phyloP scores from a whole-genome alignment of 2,888 invertebrate species.

The Leucozona laternaria region DNA sequence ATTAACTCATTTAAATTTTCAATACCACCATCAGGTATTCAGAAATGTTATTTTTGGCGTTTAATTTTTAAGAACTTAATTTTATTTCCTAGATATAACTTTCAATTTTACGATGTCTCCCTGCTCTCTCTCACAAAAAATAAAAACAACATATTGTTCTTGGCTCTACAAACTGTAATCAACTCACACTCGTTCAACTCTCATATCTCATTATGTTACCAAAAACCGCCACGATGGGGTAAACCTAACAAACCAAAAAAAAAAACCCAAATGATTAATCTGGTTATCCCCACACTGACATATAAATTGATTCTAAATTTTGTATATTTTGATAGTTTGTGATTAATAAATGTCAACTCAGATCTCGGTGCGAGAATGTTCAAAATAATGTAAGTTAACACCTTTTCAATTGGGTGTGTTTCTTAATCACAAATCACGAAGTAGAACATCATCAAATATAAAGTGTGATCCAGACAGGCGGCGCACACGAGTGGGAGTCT shows the following conservation, averaged over 20 bases:
- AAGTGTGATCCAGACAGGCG: conserved; percentile 48
- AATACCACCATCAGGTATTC: no score
- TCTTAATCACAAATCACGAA: conserved; percentile 70
- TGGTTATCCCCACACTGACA: conserved; percentile 51
- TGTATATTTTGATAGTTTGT: conserved; percentile 60
- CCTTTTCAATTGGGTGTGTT: conserved; percentile 72
- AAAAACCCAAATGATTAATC: conserved; percentile 52
- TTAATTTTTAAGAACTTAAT: no score
- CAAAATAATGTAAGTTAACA: conserved; percentile 63
- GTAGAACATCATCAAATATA: conserved; percentile 72
- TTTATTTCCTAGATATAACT: no score
- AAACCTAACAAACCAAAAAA: not conserved
- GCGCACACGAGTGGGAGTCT: conserved; percentile 60
- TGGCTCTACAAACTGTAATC: not conserved
- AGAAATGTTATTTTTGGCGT: no score
- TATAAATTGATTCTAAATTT: conserved; percentile 67
- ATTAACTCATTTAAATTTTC: no score
- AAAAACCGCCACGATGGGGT: not conserved
- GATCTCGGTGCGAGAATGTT: conserved; percentile 28
- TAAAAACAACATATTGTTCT: no score
- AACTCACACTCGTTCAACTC: not conserved
- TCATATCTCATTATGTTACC: conserved; percentile 7
- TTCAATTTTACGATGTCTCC: no score
- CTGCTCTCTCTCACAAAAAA: no score
- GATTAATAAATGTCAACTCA: conserved; percentile 70